Evolutionary conservation across 2,888 invertebrate genomes (phyloP), one percentile per base, ranked within the genome.

Genomic region (Catocala nupta): DNA sequence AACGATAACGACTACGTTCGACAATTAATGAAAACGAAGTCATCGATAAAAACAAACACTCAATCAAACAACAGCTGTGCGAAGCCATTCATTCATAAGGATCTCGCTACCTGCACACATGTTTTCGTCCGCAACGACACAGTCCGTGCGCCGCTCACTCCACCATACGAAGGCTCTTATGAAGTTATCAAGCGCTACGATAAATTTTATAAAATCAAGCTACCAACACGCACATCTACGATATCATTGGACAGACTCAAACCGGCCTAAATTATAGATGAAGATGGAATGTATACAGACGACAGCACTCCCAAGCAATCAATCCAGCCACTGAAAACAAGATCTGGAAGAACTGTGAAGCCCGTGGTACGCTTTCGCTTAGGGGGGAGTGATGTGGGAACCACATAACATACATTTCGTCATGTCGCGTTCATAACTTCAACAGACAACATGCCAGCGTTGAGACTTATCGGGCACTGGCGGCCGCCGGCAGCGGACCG

Each of bases 151-250:
- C 52, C 53, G 10, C 36, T 62, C 9, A 47, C 16, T 12, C 43
- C 63, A 49, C 45, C 59, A 5, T 64, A 64, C 52, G 48, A 64
- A 11, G 59, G 63, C 0, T 59, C 55, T 1, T 64, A 63, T 6
- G 25, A 12, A 34, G 63, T 59, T 5, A 2, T 55, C 3, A 0
- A 63, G 11, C 11, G 54, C 2, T 3, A 9, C 5, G 45, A 33
- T 0, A 63, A 63, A 34, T 45, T 7, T 9, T 63, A 39, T 39
- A 39, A 11, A 13, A 42, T 63, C 7, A 12, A 63, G 12, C 25
- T 58, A 16, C 52, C 47, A 5, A 4, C 12, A 16, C 33, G 56
- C 1, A 42, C 25, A 0, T 13, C 52, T 43, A 11, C 42, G 1
- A 12, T 62, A 2, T 57, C 62, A 10, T 6, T 62, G 13, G 57